phyloP scores from a whole-genome alignment of 1,140 invertebrate genomes.

The Glomeris maerens region DNA sequence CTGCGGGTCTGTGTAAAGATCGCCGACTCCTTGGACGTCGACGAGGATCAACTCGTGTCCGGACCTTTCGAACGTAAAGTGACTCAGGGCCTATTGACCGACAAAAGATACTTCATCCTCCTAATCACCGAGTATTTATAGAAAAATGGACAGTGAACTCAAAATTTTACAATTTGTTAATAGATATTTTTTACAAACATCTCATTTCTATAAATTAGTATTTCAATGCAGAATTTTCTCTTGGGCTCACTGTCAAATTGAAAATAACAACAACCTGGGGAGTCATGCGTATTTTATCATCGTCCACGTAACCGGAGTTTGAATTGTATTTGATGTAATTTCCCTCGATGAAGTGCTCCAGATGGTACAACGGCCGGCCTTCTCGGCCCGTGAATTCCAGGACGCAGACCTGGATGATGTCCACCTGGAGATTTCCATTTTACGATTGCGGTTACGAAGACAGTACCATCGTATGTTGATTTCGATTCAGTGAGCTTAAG shows the following conservation, averaged over 20 bases:
- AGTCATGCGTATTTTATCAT: conserved; percentile 34
- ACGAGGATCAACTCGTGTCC: conserved; percentile 45
- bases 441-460: too few species aligned
- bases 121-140: too few species aligned
- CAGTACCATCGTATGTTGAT: too few species aligned
- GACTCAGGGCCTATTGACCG: conserved; percentile 39
- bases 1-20: conserved; percentile 47
- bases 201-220: too few species aligned
- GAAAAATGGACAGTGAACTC: too few species aligned
- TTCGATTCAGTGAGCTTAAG: too few species aligned
- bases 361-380: conserved; percentile 38
- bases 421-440: conserved; percentile 41
- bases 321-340: conserved; percentile 48
- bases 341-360: conserved; percentile 46
- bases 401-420: conserved; percentile 45
- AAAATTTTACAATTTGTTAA: too few species aligned
- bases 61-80: conserved; percentile 46
- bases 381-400: conserved; percentile 38
- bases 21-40: conserved; percentile 48
- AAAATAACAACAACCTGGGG: conserved; percentile 36
- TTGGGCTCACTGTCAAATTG: too few species aligned
- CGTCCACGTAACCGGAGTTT: conserved; percentile 45
- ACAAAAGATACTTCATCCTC: too few species aligned
- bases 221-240: too few species aligned
- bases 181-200: too few species aligned